Base-by-base conservation (phyloP, 2,797 vertebrate genomes). In the Eleutherodactylus coqui region DNA sequence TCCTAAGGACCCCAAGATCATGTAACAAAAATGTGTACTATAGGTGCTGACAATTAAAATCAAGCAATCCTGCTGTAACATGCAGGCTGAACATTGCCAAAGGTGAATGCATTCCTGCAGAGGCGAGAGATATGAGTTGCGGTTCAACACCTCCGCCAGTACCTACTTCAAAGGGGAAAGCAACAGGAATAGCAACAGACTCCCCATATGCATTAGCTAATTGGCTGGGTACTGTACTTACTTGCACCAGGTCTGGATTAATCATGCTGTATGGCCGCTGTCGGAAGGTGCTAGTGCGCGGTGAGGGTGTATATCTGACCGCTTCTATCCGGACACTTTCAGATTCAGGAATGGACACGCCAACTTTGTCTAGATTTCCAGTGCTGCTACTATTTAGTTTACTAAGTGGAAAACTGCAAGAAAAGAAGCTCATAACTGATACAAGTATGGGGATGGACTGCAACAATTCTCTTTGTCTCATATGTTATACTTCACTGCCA, bases 251-350 rank as follows among this genome's bases (percentile, higher is more conserved):
- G 90, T 96, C 95, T 0, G 96, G 93, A 86, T 91, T 92, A 55
- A 94, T 93, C 95, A 97, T 96, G 92, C 96, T 97, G 92, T 96
- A 96, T 0, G 96, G 96, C 34, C 96, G 94, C 0, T 95, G 95
- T 36, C 96, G 94, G 91, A 96, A 96, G 77, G 94, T 94, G 91
- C 94, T 95, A 88, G 95, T 91, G 82, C 94, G 93, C 73, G 94
- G 95, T 0, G 94, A 92, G 67, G 93, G 92, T 62, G 93, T 85
- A 17, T 91, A 91, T 45, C 76, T 89, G 75, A 95, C 92, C 43
- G 94, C 92, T 83, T 94, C 93, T 0, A 93, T 93, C 60, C 95
- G 94, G 0, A 93, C 91, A 79, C 86, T 92, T 49, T 94, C 92
- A 9, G 89, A 88, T 0, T 91, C 89, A 60, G 91, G 78, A 7